Evolutionary conservation across 1,140 invertebrate genomes (phyloP).

Genomic region (Cyclargus thomasi): DNA sequence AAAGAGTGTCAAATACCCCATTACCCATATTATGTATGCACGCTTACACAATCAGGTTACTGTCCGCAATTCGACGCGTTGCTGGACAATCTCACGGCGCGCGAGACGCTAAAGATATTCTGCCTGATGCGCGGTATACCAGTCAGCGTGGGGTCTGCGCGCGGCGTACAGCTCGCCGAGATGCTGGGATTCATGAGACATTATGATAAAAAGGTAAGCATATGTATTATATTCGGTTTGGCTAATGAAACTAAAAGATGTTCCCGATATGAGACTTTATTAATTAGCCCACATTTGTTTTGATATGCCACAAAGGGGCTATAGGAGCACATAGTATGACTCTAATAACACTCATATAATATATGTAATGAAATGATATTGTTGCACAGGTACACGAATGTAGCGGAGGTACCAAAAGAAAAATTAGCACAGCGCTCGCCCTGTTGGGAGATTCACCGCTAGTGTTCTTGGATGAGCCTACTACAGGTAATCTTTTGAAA

Average conservation of each 20-base stretch:
- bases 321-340: too few species aligned
- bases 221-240: too few species aligned
- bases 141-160: slow-evolving; percentile 43
- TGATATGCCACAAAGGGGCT: too few species aligned
- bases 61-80: slow-evolving; percentile 87
- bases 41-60: too few species aligned
- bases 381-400: slow-evolving; percentile 76
- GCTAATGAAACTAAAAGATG: too few species aligned
- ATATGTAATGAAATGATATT: not conserved
- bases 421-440: slow-evolving; percentile 94
- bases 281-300: too few species aligned
- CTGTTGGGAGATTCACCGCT: slow-evolving; percentile 92
- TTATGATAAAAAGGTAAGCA: slow-evolving; percentile 75
- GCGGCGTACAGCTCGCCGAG: slow-evolving; percentile 49
- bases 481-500: slow-evolving; percentile 62
- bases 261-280: too few species aligned
- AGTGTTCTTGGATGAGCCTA: slow-evolving; percentile 91
- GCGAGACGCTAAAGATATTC: slow-evolving; percentile 84
- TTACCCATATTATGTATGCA: too few species aligned
- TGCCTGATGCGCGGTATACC: slow-evolving; percentile 82
- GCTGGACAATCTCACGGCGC: slow-evolving; percentile 82
- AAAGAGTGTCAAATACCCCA: too few species aligned
- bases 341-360: too few species aligned
- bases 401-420: slow-evolving; percentile 96
- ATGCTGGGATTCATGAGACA: slow-evolving; percentile 72